Evolutionary conservation across 2,888 invertebrate genomes (phyloP), one percentile per base, ranked within the genome.

Genomic region (Pherbina coryleti): DNA sequence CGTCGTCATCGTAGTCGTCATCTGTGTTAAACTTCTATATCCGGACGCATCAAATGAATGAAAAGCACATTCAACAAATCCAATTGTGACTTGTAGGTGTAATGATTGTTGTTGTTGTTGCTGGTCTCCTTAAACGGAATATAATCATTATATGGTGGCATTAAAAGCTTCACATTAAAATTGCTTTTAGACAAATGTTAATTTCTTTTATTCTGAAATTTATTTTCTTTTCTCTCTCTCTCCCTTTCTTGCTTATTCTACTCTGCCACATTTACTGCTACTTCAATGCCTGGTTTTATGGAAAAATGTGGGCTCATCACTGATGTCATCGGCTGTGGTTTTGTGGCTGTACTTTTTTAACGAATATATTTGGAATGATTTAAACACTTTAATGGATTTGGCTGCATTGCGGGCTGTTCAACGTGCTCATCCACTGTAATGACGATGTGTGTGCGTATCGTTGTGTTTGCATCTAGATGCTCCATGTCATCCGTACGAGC

Each of bases 401-500:
- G 66, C n/a, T 31, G 66, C 67, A 44, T 44, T n/a, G 44, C 9
- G n/a, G 37, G 67, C 49, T 44, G 49, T 44, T 67, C 17, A 37
- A 17, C 25, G 22, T 14, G 19, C 14, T 57, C 25, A 28, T n/a
- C 11, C 17, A 19, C 49, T 34, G 17, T n/a, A 7, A 44, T 53
- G 17, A 7, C 14, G 8, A 53, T 28, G 7, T 66, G n/a, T 19
- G 28, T 19, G 25, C 44, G 51, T 34, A 2, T 19, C 2, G 66
- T n/a, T 44, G 19, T 28, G 31, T 34, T 8, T 19, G 31, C 14
- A 25, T 90, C 72, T 88, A 94, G 94, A 92, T 76, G 92, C 94
- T 44, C 44, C 44, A 84, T 98, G 98, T 87, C 97, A 97, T 88
- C 97, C 98, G 1, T 98, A 98, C 91, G 97, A 97, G 90, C 98